Conservation (phyloP, 2,888 invertebrate genomes). For the Tholera decimalis region DNA sequence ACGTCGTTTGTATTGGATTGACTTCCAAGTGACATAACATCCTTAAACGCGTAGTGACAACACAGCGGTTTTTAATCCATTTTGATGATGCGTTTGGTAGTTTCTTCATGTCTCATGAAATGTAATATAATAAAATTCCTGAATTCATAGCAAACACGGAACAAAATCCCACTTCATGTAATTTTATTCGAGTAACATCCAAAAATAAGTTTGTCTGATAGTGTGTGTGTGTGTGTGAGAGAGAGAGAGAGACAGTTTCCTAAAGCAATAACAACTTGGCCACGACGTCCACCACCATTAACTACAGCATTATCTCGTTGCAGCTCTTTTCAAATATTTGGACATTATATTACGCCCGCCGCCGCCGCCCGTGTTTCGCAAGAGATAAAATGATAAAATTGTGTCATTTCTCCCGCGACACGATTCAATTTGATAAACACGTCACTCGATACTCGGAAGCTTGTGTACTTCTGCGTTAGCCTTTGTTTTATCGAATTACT, state of each 20-base stretch:
- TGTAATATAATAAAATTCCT: no score
- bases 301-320: conserved; percentile 84
- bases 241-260: conserved; percentile 68
- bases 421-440: conserved; percentile 54
- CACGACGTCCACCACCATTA: conserved; percentile 82
- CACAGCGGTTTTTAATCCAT: no score
- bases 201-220: conserved; percentile 35
- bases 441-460: conserved; percentile 41
- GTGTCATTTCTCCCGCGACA: conserved; percentile 41
- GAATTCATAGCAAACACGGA: background rate
- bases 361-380: conserved; percentile 26
- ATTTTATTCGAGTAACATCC: conserved; percentile 36
- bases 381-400: conserved; percentile 59
- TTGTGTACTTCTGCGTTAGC: conserved; percentile 8
- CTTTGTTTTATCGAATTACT: conserved; percentile 32
- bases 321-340: conserved; percentile 83
- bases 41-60: no score
- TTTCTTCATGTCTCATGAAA: no score
- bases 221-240: conserved; percentile 72
- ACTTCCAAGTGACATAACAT: no score
- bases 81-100: background rate
- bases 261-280: conserved; percentile 80
- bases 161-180: conserved; percentile 1
- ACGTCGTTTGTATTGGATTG: no score
- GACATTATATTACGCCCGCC: conserved; percentile 76